Base-by-base conservation (phyloP, 2,797 vertebrate genomes). In the Sciurus vulgaris region DNA sequence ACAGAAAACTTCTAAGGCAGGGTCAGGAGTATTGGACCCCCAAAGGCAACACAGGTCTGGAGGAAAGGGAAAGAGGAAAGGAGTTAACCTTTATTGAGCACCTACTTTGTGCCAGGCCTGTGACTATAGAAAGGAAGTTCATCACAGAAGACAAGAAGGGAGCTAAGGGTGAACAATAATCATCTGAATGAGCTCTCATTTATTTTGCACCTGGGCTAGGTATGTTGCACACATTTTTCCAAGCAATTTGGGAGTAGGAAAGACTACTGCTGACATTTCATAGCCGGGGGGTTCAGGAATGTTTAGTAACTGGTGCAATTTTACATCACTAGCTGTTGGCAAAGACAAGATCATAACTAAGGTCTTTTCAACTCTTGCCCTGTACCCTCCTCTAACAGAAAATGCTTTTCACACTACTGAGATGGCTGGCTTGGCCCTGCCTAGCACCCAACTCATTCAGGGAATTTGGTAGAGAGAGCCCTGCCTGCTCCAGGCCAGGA, bases 331-430 rank as follows among this genome's bases (percentile, higher is more conserved):
- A 38, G 35, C n/a, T 61, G 51, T 61, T n/a, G 56, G 78, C 59
- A 49, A 70, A 69, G 67, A 35, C 86, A 73, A 44, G 81, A 35
- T 63, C 47, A 47, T 77, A 78, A 38, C 14, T 14, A 9, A 20
- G 5, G 41, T 24, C 89, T 65, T 76, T 72, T 83, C 63, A 49
- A 54, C 18, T 72, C 70, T 26, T 26, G 73, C 12, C 85, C 41
- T 3, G 2, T 13, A 69, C 30, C n/a, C 22, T 70, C 77, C 87
- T 92, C 24, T 95, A 88, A 82, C 30, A 22, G 74, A 61, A 74
- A 86, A 54, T 0, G 3, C 33, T 38, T 41, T 41, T 14, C 7
- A n/a, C 14, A 4, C 6, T 2, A 4, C n/a, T 6, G 1, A 0
- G 9, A 24, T 59, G 67, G 65, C 73, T 26, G 51, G 22, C 72